Evolutionary conservation across 2,888 invertebrate species (phyloP), one percentile per base, ranked within the genome.

Genomic region (Tipula unca): DNA sequence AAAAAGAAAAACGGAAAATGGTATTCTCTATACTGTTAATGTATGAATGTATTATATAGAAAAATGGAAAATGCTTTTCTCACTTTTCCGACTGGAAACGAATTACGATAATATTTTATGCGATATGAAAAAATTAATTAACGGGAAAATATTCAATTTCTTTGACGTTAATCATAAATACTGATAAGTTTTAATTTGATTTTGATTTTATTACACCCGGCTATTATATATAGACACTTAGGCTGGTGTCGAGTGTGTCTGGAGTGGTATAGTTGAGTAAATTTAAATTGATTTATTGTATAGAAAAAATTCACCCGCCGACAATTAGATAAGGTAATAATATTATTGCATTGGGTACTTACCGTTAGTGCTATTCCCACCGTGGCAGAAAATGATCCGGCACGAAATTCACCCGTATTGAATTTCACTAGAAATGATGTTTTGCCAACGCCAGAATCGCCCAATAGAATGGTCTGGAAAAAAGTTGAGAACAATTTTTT

Each of bases 351-450:
- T n/a, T 48, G 48, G 4, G 17, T 69, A 69, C 95, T 95, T 91
- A 98, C 98, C 93, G 97, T 98, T 90, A 98, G 96, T 54, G 98
- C 98, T 88, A 98, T 98, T 85, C 98, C 98, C 85, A 98, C 98
- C 0, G 98, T 98, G 6, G 98, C 98, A 0, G 98, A 96, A 91
- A 98, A 98, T 88, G 96, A 97, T 5, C 97, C 97, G 0, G 95
- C 93, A 89, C 96, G 96, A 90, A 98, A 98, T 91, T 95, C 96
- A 85, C 97, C 97, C 14, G 97, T 97, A 91, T 98, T 97, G 90
- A 97, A 98, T 92, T 97, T 97, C 36, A 98, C 97, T 87, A 98
- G 92, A 85, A 98, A 92, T 1, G 97, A 97, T 0, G 98, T 98
- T 91, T 98, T 98, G 5, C 98, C 98, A 17, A 98, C 97, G 5